These are phyloP conservation scores for Galeruca laticollis DNA, from an alignment of 2,888 invertebrate genomes.

Conservation along the genomic window DNA sequence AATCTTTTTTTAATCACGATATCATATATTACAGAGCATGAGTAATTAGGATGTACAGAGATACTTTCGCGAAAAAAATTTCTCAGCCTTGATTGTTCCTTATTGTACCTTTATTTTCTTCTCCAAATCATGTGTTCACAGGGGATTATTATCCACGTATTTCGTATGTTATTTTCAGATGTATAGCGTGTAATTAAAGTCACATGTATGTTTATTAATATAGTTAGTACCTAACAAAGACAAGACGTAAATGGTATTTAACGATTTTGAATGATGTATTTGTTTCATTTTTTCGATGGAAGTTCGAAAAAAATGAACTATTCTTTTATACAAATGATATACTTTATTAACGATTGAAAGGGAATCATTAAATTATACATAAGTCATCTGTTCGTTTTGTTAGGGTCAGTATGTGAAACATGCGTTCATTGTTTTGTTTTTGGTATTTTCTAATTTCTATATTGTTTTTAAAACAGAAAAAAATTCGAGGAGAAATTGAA, in stretches of 20 bases:
- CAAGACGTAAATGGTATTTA: conserved; percentile 17
- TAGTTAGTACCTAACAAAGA: conserved; percentile 21
- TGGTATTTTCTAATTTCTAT: too few relatives aligned
- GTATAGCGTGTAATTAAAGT: conserved; percentile 25
- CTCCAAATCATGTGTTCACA: conserved; percentile 37
- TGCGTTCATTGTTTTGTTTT: too few relatives aligned
- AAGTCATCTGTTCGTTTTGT: too few relatives aligned
- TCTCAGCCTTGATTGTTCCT: conserved; percentile 42
- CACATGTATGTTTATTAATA: conserved; percentile 32
- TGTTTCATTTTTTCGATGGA: too few relatives aligned
- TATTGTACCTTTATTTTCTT: conserved; percentile 29
- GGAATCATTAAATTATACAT: too few relatives aligned
- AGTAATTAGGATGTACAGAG: conserved; percentile 36
- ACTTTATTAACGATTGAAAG: too few relatives aligned
- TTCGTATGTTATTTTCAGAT: conserved; percentile 41
- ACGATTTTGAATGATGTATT: too few relatives aligned
- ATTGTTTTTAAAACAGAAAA: too few relatives aligned
- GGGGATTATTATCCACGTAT: conserved; percentile 32
- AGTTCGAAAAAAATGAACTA: too few relatives aligned
- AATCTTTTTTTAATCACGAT: conserved; percentile 16
- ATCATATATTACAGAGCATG: conserved; percentile 17
- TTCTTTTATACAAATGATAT: too few relatives aligned
- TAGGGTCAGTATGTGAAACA: too few relatives aligned
- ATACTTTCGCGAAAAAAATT: conserved; percentile 39
- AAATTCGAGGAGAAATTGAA: too few relatives aligned